Evolutionary conservation across 2,888 invertebrate species (phyloP), one percentile per base, ranked within the genome.

Genomic region (Pollenia angustigena): DNA sequence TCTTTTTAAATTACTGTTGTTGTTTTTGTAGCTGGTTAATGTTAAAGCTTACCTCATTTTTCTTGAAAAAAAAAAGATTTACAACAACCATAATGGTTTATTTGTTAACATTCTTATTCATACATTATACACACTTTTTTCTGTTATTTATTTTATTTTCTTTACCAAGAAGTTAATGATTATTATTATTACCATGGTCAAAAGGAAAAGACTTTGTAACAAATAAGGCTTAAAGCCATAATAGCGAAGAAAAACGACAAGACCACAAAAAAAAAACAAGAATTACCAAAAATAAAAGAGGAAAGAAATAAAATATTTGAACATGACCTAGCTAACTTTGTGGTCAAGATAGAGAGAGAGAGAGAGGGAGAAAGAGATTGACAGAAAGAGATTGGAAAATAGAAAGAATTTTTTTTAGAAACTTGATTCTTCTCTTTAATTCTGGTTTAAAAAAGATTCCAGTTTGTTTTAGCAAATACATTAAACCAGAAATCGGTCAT

Each of bases 51-150:
- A 75, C 58, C 52, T 75, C 58, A 74, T 58, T 74, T 68, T 74
- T 81, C 50, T 52, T 52, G 42, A 32, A 32, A 32, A 32, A 32
- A 32, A 32, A 32, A 74, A 75, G 68, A 82, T 82, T 75, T 69
- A 75, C 68, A 82, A 62, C 81, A 75, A 75, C 75, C 75, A 75
- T 75, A 75, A 82, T 82, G 75, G 68, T 75, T 82, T 75, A 75
- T 82, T 82, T 82, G 75, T 69, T 82, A 68, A 75, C 60, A 68
- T 69, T 82, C 68, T 54, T 69, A 60, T 75, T 82, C 16, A 54
- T 52, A 72, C 18, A 60, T 50, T 52, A 58, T 44, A 18, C 14
- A 7, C 42, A 16, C 14, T 11, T 60, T 74, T 32, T 10, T 52
- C 9, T 32, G 8, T 50, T 50, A 64, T 40, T 44, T 40, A 42